Percentiles rank a stretch among this genome's conserved stretches.
Evolutionary conservation across 92 coral and sea anemone genomes (phyloP).

Genomic region (Epizoanthus stellaris): DNA sequence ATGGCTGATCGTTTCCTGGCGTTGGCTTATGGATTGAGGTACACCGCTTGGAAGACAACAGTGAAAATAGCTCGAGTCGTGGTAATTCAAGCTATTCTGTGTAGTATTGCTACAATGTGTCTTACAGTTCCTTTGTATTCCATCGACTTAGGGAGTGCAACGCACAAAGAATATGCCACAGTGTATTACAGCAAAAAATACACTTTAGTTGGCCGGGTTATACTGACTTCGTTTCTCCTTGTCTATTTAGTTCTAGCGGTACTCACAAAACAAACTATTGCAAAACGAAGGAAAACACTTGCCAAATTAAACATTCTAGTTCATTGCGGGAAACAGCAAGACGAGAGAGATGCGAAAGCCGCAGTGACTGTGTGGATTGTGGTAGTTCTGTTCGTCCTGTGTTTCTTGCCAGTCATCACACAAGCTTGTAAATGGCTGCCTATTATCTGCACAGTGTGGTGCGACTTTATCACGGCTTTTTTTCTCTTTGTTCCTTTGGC

Average conservation of each 20-base stretch:
- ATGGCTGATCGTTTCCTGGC: conserved; percentile 57
- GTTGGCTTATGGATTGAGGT: conserved; percentile 45
- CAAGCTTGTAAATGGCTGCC: background rate
- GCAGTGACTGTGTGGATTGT: conserved; percentile 28
- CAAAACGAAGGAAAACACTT: background rate
- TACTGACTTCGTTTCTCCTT: conserved; percentile 12
- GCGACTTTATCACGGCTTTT: conserved; percentile 14
- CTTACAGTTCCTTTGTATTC: conserved; percentile 1
- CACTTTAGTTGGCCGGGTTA: conserved; percentile 1
- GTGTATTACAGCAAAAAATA: background rate
- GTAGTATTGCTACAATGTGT: background rate
- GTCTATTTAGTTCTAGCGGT: background rate
- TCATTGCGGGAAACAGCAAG: background rate
- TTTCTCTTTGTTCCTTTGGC: conserved; percentile 26
- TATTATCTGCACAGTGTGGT: conserved; percentile 32
- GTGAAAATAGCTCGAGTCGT: conserved; percentile 17
- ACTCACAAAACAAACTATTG: conserved; percentile 5
- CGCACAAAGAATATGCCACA: conserved; percentile 3
- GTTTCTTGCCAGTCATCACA: background rate
- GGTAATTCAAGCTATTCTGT: background rate
- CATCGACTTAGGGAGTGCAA: conserved; percentile 13
- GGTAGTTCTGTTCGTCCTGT: background rate
- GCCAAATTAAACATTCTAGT: background rate
- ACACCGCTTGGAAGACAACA: conserved; percentile 51
- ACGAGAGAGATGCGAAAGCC: conserved; percentile 8